Evolutionary conservation across 1,140 invertebrate genomes (phyloP).

Genomic region (Argopecten irradians): DNA sequence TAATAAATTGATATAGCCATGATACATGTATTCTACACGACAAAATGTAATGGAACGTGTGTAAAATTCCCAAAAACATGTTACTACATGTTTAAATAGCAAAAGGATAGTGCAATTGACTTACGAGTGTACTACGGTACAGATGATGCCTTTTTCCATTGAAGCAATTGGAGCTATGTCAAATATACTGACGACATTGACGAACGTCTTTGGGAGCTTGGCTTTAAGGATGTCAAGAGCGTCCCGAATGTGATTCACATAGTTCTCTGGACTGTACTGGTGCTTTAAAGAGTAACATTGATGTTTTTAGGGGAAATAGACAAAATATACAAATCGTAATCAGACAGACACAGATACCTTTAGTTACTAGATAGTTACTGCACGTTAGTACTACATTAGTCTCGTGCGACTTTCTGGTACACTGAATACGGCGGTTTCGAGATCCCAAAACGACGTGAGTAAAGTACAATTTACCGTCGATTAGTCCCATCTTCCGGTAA

Average conservation of each 20-base stretch:
- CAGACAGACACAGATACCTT: not conserved
- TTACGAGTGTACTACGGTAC: slow-evolving; percentile 49
- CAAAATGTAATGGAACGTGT: no score
- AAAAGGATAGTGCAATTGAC: no score
- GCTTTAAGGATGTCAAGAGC: slow-evolving; percentile 81
- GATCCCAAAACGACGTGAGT: no score
- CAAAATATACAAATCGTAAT: not conserved
- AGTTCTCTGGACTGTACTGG: slow-evolving; percentile 76
- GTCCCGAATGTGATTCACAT: slow-evolving; percentile 82
- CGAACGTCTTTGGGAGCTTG: slow-evolving; percentile 84
- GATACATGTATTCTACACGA: no score
- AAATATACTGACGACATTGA: slow-evolving; percentile 86
- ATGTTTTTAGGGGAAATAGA: not conserved
- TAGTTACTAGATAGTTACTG: not conserved
- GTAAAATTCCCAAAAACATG: no score
- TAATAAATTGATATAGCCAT: no score
- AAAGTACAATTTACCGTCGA: no score
- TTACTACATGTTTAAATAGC: no score
- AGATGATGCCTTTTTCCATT: slow-evolving; percentile 50
- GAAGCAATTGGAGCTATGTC: slow-evolving; percentile 56
- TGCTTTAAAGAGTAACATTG: slow-evolving; percentile 53
- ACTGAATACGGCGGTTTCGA: no score
- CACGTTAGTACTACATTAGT: not conserved
- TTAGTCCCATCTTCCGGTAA: no score
- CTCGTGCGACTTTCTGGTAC: not conserved